Conservation (phyloP, 2,797 vertebrate genomes). For the Halcyon smyrnensis region DNA sequence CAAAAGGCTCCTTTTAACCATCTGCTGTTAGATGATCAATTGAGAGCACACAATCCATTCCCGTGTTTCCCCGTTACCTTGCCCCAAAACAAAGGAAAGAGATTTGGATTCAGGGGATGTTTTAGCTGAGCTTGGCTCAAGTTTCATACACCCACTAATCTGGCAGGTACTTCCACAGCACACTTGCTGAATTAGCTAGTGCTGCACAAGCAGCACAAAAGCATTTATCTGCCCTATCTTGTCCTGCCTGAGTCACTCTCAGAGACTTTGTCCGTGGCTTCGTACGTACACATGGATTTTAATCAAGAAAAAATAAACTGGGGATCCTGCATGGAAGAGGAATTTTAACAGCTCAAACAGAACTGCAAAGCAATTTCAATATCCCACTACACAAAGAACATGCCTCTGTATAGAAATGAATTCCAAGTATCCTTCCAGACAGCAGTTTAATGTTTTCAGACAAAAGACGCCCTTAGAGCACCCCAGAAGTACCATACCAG, state of each 20-base stretch:
- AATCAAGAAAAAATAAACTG: not conserved
- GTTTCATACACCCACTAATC: not conserved
- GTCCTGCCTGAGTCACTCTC: not conserved
- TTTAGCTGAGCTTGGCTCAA: not conserved
- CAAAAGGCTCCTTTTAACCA: not conserved
- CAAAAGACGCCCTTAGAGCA: not conserved
- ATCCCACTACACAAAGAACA: not conserved
- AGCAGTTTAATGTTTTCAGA: not conserved
- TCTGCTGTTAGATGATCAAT: not conserved
- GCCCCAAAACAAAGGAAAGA: not conserved
- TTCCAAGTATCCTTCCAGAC: not conserved
- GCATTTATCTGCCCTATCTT: not conserved
- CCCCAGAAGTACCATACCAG: not conserved
- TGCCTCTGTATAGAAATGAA: not conserved
- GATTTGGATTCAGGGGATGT: not conserved
- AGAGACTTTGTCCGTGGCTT: not conserved
- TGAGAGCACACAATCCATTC: not conserved
- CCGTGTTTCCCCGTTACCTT: not conserved
- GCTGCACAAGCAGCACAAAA: not conserved
- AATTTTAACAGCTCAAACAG: not conserved
- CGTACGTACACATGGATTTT: not conserved
- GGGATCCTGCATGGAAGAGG: not conserved
- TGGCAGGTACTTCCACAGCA: not conserved
- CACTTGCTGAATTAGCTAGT: not conserved
- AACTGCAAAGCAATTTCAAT: not conserved